Evolutionary conservation across 2,113 vertebrate species (phyloP).

Genomic region (Strix uralensis): DNA sequence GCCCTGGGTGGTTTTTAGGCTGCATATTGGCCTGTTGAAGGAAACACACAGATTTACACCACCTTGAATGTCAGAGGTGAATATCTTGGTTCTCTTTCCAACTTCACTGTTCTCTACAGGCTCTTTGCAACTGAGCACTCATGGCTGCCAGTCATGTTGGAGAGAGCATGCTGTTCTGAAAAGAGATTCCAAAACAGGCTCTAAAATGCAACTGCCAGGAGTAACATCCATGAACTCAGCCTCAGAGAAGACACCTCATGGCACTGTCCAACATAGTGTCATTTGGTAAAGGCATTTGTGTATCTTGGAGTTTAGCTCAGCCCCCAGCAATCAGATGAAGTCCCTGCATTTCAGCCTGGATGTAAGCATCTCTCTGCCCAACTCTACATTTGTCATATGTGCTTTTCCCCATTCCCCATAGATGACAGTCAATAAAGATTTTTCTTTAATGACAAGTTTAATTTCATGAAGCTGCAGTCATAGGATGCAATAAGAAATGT

Average conservation of each 20-base stretch:
- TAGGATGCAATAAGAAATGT: background rate
- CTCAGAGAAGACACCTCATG: background rate
- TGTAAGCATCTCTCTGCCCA: background rate
- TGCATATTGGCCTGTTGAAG: background rate
- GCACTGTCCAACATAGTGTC: background rate
- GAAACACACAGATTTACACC: background rate
- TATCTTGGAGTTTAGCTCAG: background rate
- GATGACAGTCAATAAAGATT: background rate
- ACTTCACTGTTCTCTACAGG: background rate
- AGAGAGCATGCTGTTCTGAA: background rate
- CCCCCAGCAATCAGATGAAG: background rate
- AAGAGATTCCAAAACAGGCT: background rate
- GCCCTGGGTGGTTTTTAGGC: background rate
- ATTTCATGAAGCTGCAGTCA: constrained; percentile 21
- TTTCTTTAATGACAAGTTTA: background rate
- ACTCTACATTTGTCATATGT: background rate
- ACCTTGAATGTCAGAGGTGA: background rate
- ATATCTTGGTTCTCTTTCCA: background rate
- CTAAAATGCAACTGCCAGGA: background rate
- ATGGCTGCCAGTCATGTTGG: background rate
- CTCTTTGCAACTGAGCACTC: background rate
- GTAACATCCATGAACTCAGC: background rate
- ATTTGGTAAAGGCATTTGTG: background rate
- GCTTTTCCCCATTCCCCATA: background rate
- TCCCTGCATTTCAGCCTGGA: background rate